phyloP scores from a whole-genome alignment of 1,140 invertebrate species.

The Euborellia annulipes region DNA sequence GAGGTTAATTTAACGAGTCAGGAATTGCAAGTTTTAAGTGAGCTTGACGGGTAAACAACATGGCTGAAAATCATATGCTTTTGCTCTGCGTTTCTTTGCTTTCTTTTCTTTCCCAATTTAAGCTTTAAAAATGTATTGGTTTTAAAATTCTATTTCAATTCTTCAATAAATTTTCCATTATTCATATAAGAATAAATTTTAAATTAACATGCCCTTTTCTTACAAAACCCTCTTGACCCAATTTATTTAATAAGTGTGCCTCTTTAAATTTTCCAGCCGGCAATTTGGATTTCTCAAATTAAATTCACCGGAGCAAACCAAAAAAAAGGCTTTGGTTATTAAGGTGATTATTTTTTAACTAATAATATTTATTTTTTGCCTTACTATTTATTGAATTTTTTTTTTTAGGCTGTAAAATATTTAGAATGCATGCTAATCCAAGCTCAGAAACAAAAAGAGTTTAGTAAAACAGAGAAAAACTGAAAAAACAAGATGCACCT shows the following conservation, averaged over 20 bases:
- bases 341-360: conserved; percentile 43
- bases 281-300: conserved; percentile 74
- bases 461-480: not conserved
- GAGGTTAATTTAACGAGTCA: conserved; percentile 46
- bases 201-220: too few relatives aligned
- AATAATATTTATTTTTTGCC: too few relatives aligned
- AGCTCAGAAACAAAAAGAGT: conserved; percentile 42
- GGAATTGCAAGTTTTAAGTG: conserved; percentile 66
- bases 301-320: conserved; percentile 52
- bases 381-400: conserved; percentile 9
- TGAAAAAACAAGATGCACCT: conserved; percentile 8
- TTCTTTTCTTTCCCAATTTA: conserved; percentile 7
- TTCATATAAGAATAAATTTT: too few relatives aligned
- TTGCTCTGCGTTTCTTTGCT: too few relatives aligned
- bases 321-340: conserved; percentile 58
- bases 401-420: conserved; percentile 58
- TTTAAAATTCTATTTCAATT: too few relatives aligned
- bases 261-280: conserved; percentile 35
- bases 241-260: too few relatives aligned
- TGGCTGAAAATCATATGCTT: too few relatives aligned
- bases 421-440: conserved; percentile 68
- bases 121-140: too few relatives aligned
- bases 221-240: too few relatives aligned
- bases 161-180: too few relatives aligned
- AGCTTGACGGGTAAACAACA: conserved; percentile 56